Percentiles rank a stretch among this genome's conserved stretches.
phyloP scores from a whole-genome alignment of 2,797 vertebrate species.

The Microtus agrestis region DNA sequence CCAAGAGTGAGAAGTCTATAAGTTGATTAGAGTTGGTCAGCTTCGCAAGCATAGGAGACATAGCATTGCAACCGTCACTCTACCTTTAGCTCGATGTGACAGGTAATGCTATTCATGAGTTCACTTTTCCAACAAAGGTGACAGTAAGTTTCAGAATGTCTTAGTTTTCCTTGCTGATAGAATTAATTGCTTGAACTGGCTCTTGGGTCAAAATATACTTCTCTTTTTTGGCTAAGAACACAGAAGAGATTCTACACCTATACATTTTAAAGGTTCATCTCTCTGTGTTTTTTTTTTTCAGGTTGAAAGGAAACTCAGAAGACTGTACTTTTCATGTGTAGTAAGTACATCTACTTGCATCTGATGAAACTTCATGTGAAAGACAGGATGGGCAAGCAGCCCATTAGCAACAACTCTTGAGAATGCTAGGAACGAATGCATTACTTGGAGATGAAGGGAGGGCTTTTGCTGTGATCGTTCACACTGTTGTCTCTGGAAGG shows the following conservation, averaged over 20 bases:
- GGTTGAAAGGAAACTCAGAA: neutral
- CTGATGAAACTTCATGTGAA: slow-evolving; percentile 37
- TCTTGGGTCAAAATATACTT: slow-evolving; percentile 28
- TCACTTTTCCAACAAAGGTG: neutral
- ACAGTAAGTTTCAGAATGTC: neutral
- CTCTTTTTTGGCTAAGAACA: slow-evolving; percentile 8
- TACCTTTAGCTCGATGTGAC: neutral
- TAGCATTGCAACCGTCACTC: neutral
- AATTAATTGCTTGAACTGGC: neutral
- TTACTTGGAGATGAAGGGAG: neutral
- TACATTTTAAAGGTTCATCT: slow-evolving; percentile 17
- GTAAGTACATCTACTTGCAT: neutral
- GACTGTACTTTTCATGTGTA: neutral
- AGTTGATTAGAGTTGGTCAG: neutral
- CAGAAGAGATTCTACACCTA: slow-evolving; percentile 5
- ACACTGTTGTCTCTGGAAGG: slow-evolving; percentile 7
- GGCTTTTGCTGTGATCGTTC: neutral
- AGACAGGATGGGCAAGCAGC: neutral
- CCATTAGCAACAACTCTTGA: slow-evolving; percentile 6
- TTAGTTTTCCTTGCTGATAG: neutral
- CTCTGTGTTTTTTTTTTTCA: neutral
- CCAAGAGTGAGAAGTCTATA: neutral
- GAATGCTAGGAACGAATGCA: neutral
- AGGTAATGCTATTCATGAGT: neutral
- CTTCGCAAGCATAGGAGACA: neutral